Evolutionary conservation across 2,888 invertebrate genomes (phyloP).

Genomic region (Hemaris fuciformis): DNA sequence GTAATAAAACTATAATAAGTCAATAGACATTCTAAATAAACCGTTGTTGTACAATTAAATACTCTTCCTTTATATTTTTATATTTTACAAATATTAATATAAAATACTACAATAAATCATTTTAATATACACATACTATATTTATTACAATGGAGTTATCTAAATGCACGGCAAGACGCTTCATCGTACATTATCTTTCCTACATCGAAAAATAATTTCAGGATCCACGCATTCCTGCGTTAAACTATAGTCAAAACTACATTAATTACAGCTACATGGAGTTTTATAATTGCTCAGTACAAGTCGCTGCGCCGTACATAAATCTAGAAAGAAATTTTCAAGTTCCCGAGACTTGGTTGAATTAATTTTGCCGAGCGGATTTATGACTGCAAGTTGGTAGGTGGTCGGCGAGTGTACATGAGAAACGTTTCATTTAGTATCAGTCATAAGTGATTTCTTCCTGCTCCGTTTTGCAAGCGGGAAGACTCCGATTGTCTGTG

Average conservation of each 20-base stretch:
- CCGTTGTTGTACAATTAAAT: no score
- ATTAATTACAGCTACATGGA: slow-evolving; percentile 20
- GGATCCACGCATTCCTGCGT: no score
- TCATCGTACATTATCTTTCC: no score
- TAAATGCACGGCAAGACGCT: no score
- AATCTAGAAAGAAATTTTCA: slow-evolving; percentile 55
- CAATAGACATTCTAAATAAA: no score
- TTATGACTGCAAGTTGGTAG: slow-evolving; percentile 41
- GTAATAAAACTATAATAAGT: no score
- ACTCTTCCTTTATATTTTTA: no score
- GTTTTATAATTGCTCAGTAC: slow-evolving; percentile 32
- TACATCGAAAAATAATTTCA: no score
- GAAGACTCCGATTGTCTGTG: background rate
- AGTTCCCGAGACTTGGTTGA: slow-evolving; percentile 44
- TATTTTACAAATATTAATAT: no score
- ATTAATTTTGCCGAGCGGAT: slow-evolving; percentile 70
- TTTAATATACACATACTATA: no score
- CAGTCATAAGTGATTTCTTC: background rate
- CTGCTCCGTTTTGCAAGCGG: background rate
- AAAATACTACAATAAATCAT: no score
- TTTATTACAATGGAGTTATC: no score
- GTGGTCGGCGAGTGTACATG: slow-evolving; percentile 12
- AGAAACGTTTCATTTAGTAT: background rate
- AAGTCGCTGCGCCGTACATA: slow-evolving; percentile 45
- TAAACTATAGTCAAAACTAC: background rate